Conservation (phyloP, 2,888 invertebrate genomes). For the Amblyjoppa fuscipennis region DNA sequence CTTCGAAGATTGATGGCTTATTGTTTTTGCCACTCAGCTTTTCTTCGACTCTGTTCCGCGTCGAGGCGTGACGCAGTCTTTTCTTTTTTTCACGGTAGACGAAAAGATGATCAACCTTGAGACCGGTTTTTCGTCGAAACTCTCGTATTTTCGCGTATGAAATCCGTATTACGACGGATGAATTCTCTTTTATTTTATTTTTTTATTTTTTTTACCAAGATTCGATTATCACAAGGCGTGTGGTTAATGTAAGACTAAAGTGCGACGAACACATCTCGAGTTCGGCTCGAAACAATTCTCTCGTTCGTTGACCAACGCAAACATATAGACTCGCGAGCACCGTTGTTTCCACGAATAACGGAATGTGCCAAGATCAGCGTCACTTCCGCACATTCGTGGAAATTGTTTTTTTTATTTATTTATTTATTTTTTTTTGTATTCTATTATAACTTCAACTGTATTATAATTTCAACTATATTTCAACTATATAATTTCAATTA, state of each 20-base stretch:
- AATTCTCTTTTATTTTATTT: background rate
- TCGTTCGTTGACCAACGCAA: background rate
- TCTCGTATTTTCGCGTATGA: background rate
- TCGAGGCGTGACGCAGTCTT: background rate
- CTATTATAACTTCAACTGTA: too few species aligned
- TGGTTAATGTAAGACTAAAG: too few species aligned
- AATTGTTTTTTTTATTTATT: constrained; percentile 31
- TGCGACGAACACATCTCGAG: background rate
- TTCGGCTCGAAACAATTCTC: constrained; percentile 42
- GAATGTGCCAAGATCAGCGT: constrained; percentile 36
- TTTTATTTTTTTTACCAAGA: background rate
- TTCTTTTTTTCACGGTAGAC: background rate
- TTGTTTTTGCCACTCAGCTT: background rate
- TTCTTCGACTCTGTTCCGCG: constrained; percentile 1
- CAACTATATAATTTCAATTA: too few species aligned
- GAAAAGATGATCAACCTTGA: constrained; percentile 9
- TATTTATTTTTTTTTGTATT: background rate
- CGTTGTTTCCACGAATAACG: background rate
- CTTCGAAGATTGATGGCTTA: constrained; percentile 8
- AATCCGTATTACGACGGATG: background rate
- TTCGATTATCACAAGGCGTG: background rate
- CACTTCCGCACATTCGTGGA: constrained; percentile 52
- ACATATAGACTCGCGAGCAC: background rate
- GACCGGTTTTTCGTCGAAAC: background rate
- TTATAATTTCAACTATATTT: too few species aligned